Evolutionary conservation across 2,113 vertebrate genomes (phyloP), one percentile per base, ranked within the genome.

Genomic region (Phyllopteryx taeniolatus): DNA sequence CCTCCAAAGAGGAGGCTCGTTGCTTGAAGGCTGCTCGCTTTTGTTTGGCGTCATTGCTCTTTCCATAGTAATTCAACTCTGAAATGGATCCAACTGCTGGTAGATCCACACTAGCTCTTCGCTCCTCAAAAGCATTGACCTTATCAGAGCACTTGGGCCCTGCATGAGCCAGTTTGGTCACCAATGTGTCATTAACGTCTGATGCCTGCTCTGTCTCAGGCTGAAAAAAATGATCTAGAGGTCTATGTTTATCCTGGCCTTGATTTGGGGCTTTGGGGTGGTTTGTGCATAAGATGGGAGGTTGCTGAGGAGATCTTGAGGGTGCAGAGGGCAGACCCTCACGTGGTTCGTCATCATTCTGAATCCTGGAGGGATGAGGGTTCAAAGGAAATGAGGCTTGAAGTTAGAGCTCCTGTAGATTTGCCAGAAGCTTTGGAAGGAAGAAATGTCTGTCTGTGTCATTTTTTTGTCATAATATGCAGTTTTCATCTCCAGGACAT

Each of bases 1-100:
- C 97, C 1, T 99, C 96, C 39, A 98, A 81, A 7, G 96, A 98
- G 0, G 96, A 94, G 0, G 97, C 96, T 81, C 95, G 95, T 77
- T 96, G 94, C 70, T 95, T 94, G 91, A 98, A 95, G 9, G 90
- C 87, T 6, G 88, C 85, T 43, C 94, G 92, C 64, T 93, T 93
- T 72, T 92, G 90, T 0, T 93, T 91, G 0, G 92, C 90, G 0
- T 91, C 91, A 63, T 33, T 85, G 46, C 88, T 80, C 54, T 17
- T 66, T 5, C 72, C 73, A 3, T 22, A 79, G 49, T 88, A 86
- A 64, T 91, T 92, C 0, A 94, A 77, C 0, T 92, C 8, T 0
- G 90, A 83, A 13, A 87, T 64, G 76, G 91, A 84, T 54, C 92
- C 92, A 61, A 92, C 91, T 0, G 72, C 71, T 10, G 86, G 90